Evolutionary conservation across 2,888 invertebrate genomes (phyloP), one percentile per base, ranked within the genome.

Genomic region (Aproaerema taeniolella): DNA sequence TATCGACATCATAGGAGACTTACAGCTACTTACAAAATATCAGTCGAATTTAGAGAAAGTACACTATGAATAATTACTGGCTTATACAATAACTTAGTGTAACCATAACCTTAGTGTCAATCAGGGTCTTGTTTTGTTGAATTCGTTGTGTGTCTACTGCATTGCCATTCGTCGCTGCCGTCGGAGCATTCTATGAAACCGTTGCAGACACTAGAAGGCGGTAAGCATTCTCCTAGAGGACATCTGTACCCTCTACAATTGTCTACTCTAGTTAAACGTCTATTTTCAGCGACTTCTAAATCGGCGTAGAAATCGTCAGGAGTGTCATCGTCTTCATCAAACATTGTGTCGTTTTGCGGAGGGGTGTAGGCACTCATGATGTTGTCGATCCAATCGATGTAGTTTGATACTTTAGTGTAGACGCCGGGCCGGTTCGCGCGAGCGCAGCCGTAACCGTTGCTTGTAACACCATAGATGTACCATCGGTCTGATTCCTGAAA

Each of bases 381-480:
- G 31, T 79, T 72, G 53, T 91, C 88, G 42, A 94, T 92, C 93
- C 93, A 94, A 15, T 88, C 85, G 28, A 92, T 77, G 67, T 94
- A 94, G 69, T 92, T 90, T 20, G 91, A 88, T 7, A 93, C 93
- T 72, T 93, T 93, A 0, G 94, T 94, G 76, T 94, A 94, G 31
- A 94, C 93, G 25, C 94, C 94, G 10, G 94, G 94, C 5, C 93
- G 82, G 61, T 92, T 91, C 0, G 93, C 92, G 47, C 94, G 82
- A 0, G 93, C 94, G 68, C 93, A 94, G 0, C 94, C 93, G 63
- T 93, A 93, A 0, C 93, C 93, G 61, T 94, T 94, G 51, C 93
- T 93, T 0, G 94, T 94, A 8, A 94, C 92, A 7, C 94, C 93
- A 63, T 81, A 78, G 42, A 88, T 77, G 56, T 80, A 86, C 86